Base-by-base conservation (phyloP, 2,888 invertebrate species). In the Pharmacophagus antenor region DNA sequence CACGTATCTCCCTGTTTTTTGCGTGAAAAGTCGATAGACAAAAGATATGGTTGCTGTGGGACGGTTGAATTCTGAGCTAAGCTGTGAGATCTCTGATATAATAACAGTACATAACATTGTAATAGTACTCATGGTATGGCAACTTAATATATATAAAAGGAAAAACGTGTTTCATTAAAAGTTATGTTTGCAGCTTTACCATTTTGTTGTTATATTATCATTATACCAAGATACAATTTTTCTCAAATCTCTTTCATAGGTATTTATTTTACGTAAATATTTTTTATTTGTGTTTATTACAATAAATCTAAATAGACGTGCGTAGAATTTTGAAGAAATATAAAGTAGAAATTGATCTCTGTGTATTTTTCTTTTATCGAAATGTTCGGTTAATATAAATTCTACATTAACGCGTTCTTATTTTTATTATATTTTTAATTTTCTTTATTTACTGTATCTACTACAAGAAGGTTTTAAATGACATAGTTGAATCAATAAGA, bases 131-230 rank as follows among this genome's bases (percentile, higher is more conserved):
- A 20, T 52, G 22, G 31, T 22, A 20, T 12, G 27, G 17, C 27
- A 54, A 55, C 50, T 6, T 23, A n/a, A 50, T 18, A 49, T n/a
- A n/a, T 46, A 55, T 50, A 18, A 50, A 55, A 55, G 6, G 46
- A 50, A 54, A 49, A 48, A 54, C 48, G 42, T 54, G 49, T 59
- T 46, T 12, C 22, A 53, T 55, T 46, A 54, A 54, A 54, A 53
- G 53, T 41, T 48, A 58, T 42, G 22, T 7, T n/a, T 23, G 23
- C n/a, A 44, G 48, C 18, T 49, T 41, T 15, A n/a, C n/a, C n/a
- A n/a, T n/a, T n/a, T n/a, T n/a, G n/a, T n/a, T n/a, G n/a, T n/a
- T n/a, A n/a, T n/a, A n/a, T n/a, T n/a, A 49, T 56, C 21, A 49
- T 49, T 27, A 46, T 49, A 8, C 18, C 8, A 25, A 49, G 23